Percentiles rank a stretch among this genome's conserved stretches.
phyloP scores from a whole-genome alignment of 1,140 invertebrate species.

The Euura lappo region DNA sequence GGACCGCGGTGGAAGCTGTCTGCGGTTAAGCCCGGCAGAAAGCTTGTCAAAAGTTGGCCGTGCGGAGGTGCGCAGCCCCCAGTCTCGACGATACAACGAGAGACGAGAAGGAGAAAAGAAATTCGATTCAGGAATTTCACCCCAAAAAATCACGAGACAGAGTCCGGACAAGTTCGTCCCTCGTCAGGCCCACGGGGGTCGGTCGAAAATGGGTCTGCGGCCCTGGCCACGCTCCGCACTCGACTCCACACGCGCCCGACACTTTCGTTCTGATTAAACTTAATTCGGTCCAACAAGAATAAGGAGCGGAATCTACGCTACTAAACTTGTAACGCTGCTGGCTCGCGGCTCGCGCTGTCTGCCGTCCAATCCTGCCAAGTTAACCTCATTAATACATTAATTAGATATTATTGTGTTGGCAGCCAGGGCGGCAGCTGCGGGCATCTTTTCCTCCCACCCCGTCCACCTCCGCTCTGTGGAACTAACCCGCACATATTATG shows the following conservation, averaged over 20 bases:
- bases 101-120: neutral
- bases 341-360: slow-evolving; percentile 54
- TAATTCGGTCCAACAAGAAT: slow-evolving; percentile 49
- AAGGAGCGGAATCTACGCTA: slow-evolving; percentile 45
- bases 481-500: neutral
- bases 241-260: slow-evolving; percentile 43
- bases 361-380: slow-evolving; percentile 59
- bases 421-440: slow-evolving; percentile 59
- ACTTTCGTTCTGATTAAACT: slow-evolving; percentile 54
- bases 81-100: too few relatives aligned
- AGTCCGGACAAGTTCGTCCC: neutral
- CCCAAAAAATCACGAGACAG: neutral
- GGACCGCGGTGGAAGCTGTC: slow-evolving; percentile 51
- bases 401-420: slow-evolving; percentile 61
- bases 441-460: slow-evolving; percentile 37
- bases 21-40: slow-evolving; percentile 50
- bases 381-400: slow-evolving; percentile 63
- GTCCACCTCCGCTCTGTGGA: neutral
- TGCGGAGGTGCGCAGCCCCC: neutral
- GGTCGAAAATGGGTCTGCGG: slow-evolving; percentile 28
- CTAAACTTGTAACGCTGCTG: slow-evolving; percentile 30
- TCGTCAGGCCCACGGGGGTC: neutral
- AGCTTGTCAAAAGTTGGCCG: slow-evolving; percentile 47
- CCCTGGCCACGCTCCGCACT: slow-evolving; percentile 34
- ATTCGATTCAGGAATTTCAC: neutral